Conservation (phyloP, 1,140 invertebrate genomes). For the Brachionus sp. region DNA sequence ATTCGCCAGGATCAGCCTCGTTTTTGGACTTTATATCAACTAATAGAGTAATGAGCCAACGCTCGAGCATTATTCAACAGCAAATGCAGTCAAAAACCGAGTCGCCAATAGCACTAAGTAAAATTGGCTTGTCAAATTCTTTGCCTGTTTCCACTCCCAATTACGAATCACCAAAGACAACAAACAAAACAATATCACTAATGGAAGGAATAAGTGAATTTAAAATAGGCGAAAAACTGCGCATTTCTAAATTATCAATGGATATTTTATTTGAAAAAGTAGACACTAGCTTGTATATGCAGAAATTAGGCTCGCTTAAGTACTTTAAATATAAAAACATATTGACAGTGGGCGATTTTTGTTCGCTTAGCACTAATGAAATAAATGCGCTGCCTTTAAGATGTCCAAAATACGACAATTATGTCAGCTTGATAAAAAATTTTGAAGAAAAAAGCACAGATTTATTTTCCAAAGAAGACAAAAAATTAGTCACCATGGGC, state of each 20-base stretch:
- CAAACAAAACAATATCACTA: background rate
- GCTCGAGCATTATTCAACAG: conserved; percentile 27
- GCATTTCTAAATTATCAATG: background rate
- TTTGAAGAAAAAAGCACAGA: conserved; percentile 12
- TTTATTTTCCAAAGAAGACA: background rate
- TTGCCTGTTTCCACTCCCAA: background rate
- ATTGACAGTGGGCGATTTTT: conserved; percentile 14
- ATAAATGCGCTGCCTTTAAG: background rate
- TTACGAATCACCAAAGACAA: background rate
- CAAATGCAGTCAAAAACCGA: conserved; percentile 39
- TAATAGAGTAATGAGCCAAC: conserved; percentile 10
- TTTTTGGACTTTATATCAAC: conserved; percentile 33
- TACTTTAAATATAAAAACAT: conserved; percentile 32
- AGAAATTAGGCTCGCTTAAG: conserved; percentile 9
- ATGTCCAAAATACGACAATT: conserved; percentile 1
- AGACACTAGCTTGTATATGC: conserved; percentile 13
- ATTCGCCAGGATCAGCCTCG: conserved; percentile 34
- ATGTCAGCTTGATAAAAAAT: background rate
- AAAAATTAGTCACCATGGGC: background rate
- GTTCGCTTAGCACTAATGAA: background rate
- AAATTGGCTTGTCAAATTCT: background rate
- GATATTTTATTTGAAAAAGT: background rate
- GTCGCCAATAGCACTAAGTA: background rate
- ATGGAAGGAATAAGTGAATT: background rate
- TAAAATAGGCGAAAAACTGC: background rate